Evolutionary conservation across 2,113 vertebrate species (phyloP), one percentile per base, ranked within the genome.

Genomic region (Phoenicopterus ruber): DNA sequence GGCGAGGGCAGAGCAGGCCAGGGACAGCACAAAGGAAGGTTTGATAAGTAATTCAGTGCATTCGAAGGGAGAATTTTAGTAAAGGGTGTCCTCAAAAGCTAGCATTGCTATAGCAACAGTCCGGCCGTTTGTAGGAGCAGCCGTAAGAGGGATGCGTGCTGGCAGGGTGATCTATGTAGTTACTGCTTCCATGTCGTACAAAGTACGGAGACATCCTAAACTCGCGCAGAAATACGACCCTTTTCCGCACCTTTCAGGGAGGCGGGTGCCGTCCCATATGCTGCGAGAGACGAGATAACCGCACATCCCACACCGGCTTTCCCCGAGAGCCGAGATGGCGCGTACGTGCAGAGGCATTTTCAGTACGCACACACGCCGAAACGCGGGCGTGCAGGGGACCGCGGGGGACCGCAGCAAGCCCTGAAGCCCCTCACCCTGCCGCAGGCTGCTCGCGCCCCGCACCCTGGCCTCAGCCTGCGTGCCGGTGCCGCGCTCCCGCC

Each of bases 381-480:
- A 44, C 1, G 0, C 20, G 0, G 54, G 10, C 36, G 0, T 5
- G 2, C n/a, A 3, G 19, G 7, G 32, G 22, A 29, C 7, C 0
- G 14, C 10, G 17, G 15, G 0, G 2, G 66, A 25, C 17, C 0
- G 6, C 55, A 14, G 66, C 31, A 5, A 13, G 5, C 55, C 31
- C 32, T 0, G 18, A 10, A 11, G 32, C 7, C 34, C 0, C 58
- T 38, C 0, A 3, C 66, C 29, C 28, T 36, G 52, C 31, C 47
- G 28, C 0, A 2, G 72, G 9, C n/a, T 13, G 2, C 36, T 10
- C 65, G 26, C 1, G 0, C 0, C 2, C 47, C 5, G 29, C 61
- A 14, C 82, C 87, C 11, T 1, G 6, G 69, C 9, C 63, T 36
- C 69, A 3, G 0, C 55, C 50, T 17, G 3, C 81, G 69, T 1